Evolutionary conservation across 2,888 invertebrate species (phyloP), one percentile per base, ranked within the genome.

Genomic region (Phalera bucephala): DNA sequence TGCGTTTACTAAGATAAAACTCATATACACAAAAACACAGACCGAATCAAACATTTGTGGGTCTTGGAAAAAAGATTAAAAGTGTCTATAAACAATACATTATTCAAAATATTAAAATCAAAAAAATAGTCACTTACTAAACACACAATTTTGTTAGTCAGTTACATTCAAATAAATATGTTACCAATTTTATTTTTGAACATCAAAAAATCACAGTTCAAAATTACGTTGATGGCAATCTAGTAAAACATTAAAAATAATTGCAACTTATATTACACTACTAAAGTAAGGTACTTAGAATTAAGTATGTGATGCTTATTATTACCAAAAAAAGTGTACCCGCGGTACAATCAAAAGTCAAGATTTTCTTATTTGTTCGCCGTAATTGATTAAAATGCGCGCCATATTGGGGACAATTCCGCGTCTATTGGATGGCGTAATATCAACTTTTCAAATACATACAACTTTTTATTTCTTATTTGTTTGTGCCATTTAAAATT

Each of bases 191-290:
- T 12, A 28, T 28, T 75, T 80, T 86, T 82, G 82, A 84, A 85
- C 84, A 83, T 86, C 72, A 76, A 55, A 75, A 75, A 76, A 87
- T 88, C 88, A 88, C 88, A 88, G 88, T 86, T 82, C 70, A 83
- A 82, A 82, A 84, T 82, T 83, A 81, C 80, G 41, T 76, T 73
- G 72, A 88, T 89, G 88, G 88, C 88, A 87, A 80, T 74, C 55
- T 59, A 55, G 60, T 66, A 63, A 48, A 58, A 64, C 15, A 9
- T 52, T 52, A 67, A 62, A 68, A 58, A 65, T 48, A 68, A 72
- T 73, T 70, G 63, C 57, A 64, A 66, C 54, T 79, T 68, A 55
- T 29, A 42, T 39, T 42, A 55, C 33, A 35, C 59, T 64, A 60
- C 51, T 72, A 67, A 57, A 58, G 52, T 75, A 66, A 80, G 68